Base-by-base conservation (phyloP, 2,888 invertebrate species). In the Cartodere bifasciata region DNA sequence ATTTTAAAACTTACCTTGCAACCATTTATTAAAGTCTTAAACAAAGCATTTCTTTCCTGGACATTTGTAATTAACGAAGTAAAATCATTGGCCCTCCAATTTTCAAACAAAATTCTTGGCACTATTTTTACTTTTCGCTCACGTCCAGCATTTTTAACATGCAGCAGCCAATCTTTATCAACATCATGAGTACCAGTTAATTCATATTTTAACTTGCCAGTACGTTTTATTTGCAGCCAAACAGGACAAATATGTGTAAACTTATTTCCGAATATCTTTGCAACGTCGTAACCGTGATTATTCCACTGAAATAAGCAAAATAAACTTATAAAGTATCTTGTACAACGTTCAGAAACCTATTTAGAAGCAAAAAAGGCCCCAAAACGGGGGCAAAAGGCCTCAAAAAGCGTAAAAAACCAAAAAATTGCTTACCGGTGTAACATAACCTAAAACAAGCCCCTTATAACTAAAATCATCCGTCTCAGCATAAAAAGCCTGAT, bases 231-330 rank as follows among this genome's bases (percentile, higher is more conserved):
- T 62, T 92, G 88, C 16, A 95, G 68, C 95, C 95, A 97, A 1
- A 94, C 94, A 1, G 95, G 95, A 1, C 92, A 87, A 13, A 95
- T 73, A 48, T 83, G 81, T 29, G 84, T 78, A 47, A 95, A 86
- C 59, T 95, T 95, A 23, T 77, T 71, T 6, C 75, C 81, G 67
- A 92, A 92, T 32, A 68, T 72, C 61, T 91, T 91, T 0, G 92
- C 87, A 28, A 92, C 72, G 58, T 91, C 85, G 60, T 92, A 90
- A 0, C 95, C 95, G 62, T 84, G 86, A 41, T 70, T 78, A 53
- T 95, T 94, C 95, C 95, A 95, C 91, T 94, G 54, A 39, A 65
- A 68, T 22, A 33, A 31, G 22, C 6, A 12, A 25, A 34, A 30
- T 23, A 30, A 24, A 22, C 10, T 9, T 14, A 26, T 13, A 17